Evolutionary conservation across 2,797 vertebrate genomes (phyloP).

Genomic region (Macropus fuliginosus): DNA sequence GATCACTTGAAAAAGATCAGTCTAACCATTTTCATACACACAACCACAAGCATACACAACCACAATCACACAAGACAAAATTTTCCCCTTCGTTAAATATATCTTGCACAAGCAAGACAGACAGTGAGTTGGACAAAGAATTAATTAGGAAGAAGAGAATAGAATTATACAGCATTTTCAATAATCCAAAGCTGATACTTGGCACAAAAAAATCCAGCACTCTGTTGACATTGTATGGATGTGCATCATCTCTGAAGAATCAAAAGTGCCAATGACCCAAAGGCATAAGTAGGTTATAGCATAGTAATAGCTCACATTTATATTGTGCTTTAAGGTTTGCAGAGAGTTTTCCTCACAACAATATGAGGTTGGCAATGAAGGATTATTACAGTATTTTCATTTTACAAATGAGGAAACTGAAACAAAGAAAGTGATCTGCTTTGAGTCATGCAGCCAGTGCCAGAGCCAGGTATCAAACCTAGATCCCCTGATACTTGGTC

Average conservation of each 20-base stretch:
- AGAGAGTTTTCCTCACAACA: not conserved
- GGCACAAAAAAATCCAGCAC: not conserved
- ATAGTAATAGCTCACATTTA: not conserved
- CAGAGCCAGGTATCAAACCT: not conserved
- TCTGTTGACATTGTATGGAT: not conserved
- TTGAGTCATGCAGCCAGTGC: not conserved
- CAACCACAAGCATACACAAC: not conserved
- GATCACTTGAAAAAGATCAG: not conserved
- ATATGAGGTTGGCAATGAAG: not conserved
- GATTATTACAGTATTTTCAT: not conserved
- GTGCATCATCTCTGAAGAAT: not conserved
- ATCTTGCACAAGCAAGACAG: not conserved
- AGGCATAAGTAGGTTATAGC: not conserved
- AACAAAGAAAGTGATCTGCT: not conserved
- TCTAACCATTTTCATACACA: not conserved
- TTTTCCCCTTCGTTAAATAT: not conserved
- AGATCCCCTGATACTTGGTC: not conserved
- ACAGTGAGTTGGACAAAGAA: not conserved
- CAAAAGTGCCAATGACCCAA: not conserved
- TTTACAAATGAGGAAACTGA: not conserved
- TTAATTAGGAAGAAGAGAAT: not conserved
- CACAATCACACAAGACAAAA: not conserved
- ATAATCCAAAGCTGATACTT: not conserved
- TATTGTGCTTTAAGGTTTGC: not conserved
- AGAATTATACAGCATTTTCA: not conserved